Conservation (phyloP, 2,797 vertebrate genomes). For the Syndactyla subalaris region DNA sequence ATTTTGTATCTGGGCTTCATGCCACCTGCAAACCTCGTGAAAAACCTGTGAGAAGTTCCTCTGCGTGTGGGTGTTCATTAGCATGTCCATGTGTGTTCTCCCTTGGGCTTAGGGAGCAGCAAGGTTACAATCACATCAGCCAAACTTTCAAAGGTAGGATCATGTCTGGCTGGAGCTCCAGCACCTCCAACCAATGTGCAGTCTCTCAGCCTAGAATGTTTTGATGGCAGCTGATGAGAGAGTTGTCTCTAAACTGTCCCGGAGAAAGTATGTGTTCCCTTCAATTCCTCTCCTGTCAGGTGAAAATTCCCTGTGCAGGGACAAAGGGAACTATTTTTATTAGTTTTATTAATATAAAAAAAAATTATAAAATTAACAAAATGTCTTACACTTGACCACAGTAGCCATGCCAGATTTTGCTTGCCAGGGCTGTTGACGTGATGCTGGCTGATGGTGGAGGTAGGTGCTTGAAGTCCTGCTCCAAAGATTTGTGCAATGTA, state of each 20-base stretch:
- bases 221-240: not conserved
- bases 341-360: not conserved
- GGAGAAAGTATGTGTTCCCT: not conserved
- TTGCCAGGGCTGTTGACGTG: not conserved
- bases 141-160: not conserved
- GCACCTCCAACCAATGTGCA: not conserved
- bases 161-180: not conserved
- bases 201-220: not conserved
- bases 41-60: not conserved
- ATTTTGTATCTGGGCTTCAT: not conserved
- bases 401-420: not conserved
- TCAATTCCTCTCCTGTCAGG: not conserved
- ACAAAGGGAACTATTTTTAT: not conserved
- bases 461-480: not conserved
- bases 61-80: not conserved
- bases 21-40: rapidly evolving
- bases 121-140: not conserved
- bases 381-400: not conserved
- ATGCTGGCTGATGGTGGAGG: not conserved
- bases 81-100: not conserved
- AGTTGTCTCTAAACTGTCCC: not conserved
- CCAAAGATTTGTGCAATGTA: not conserved
- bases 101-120: not conserved
- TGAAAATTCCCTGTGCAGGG: not conserved
- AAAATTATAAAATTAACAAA: not conserved